Percentiles rank a stretch among this genome's conserved stretches.
Evolutionary conservation across 2,113 vertebrate genomes (phyloP).

Genomic region (Sander vitreus): DNA sequence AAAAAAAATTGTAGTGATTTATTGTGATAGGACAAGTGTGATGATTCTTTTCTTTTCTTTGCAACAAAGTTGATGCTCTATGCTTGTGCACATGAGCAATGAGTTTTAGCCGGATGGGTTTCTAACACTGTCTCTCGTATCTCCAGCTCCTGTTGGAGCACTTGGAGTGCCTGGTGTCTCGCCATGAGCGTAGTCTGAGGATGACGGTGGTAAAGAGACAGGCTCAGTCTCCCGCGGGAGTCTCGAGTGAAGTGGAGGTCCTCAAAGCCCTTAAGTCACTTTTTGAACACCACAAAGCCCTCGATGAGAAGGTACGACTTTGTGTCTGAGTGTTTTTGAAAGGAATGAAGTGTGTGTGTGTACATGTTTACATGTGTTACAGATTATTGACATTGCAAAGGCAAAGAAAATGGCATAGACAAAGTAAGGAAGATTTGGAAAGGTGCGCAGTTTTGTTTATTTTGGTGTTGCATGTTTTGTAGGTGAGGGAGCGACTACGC

Average conservation of each 20-base stretch:
- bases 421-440: not conserved
- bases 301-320: slow-evolving; percentile 94
- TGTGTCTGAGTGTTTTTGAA: too few relatives aligned
- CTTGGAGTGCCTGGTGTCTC: slow-evolving; percentile 95
- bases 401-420: not conserved
- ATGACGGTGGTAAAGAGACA: slow-evolving; percentile 98
- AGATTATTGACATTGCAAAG: not conserved
- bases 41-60: not conserved
- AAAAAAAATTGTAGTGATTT: not conserved
- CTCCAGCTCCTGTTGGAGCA: slow-evolving; percentile 93
- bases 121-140: not conserved
- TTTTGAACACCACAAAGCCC: slow-evolving; percentile 98
- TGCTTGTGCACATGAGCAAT: too few relatives aligned
- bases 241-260: slow-evolving; percentile 98
- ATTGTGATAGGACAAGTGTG: not conserved
- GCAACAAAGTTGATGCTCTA: not conserved
- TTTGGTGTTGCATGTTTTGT: slow-evolving; percentile 7
- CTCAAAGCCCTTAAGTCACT: slow-evolving; percentile 98
- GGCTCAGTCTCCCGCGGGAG: slow-evolving; percentile 95
- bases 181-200: slow-evolving; percentile 94
- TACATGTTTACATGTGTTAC: not conserved
- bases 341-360: not conserved
- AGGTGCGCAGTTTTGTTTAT: not conserved
- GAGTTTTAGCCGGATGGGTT: not conserved
- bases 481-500: slow-evolving; percentile 95